Evolutionary conservation across 2,113 vertebrate genomes (phyloP).

Genomic region (Megaleporinus macrocephalus): DNA sequence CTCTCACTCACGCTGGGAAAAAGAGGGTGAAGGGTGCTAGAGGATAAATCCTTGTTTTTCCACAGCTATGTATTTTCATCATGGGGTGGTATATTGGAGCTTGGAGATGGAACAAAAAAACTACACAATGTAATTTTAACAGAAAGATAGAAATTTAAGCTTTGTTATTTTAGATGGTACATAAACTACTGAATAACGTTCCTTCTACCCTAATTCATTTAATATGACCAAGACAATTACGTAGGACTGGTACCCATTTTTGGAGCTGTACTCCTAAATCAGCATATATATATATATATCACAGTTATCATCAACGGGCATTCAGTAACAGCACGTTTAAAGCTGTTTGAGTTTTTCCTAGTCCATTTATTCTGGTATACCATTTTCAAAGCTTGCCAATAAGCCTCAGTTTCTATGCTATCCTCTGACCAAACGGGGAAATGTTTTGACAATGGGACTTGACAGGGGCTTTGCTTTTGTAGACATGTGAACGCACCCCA

Average conservation of each 20-base stretch:
- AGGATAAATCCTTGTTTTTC: conserved; percentile 55
- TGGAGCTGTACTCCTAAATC: not conserved
- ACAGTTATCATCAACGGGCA: not conserved
- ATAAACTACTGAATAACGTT: not conserved
- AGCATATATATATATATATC: not conserved
- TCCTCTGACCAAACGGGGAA: conserved; percentile 30
- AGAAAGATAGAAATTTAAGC: conserved; percentile 1
- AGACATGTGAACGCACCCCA: conserved; percentile 55
- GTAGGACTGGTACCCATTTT: not conserved
- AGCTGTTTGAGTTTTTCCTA: not conserved
- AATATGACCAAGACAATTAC: not conserved
- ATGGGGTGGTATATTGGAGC: not conserved
- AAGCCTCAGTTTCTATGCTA: not conserved
- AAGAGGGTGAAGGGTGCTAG: conserved; percentile 57
- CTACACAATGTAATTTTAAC: conserved; percentile 12
- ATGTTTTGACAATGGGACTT: conserved; percentile 40
- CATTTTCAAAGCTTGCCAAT: conserved; percentile 5
- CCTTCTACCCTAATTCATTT: not conserved
- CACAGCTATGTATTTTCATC: conserved; percentile 36
- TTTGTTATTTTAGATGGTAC: not conserved
- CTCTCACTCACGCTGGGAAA: conserved; percentile 24
- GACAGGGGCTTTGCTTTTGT: conserved; percentile 38
- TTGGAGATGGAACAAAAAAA: conserved; percentile 8
- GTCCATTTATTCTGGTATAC: not conserved
- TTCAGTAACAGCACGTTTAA: not conserved